Evolutionary conservation across 1,140 invertebrate species (phyloP).

Genomic region (Drosophila trapezifrons): DNA sequence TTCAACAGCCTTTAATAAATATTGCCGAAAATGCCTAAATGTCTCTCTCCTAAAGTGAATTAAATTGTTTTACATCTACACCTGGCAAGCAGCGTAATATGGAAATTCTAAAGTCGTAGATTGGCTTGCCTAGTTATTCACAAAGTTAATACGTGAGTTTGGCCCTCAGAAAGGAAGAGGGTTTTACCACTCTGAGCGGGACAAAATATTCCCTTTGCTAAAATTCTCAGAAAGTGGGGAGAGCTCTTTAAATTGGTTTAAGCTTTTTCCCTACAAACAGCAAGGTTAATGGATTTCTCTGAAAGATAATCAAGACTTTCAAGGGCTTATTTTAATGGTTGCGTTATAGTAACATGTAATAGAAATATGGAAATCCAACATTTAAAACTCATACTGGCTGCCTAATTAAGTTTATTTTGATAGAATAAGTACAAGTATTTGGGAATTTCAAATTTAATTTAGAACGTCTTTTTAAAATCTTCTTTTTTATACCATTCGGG

Average conservation of each 20-base stretch:
- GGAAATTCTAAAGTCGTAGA: conserved; percentile 6
- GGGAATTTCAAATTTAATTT: too few species aligned
- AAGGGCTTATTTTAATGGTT: too few species aligned
- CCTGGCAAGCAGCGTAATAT: background rate
- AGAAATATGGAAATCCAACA: background rate
- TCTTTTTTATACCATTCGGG: too few species aligned
- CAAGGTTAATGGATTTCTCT: background rate
- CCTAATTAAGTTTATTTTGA: background rate
- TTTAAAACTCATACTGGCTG: too few species aligned
- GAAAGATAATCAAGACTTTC: background rate
- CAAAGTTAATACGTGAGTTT: conserved; percentile 7
- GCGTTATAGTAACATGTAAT: too few species aligned
- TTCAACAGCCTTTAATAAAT: background rate
- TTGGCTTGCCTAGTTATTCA: conserved; percentile 3
- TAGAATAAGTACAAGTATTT: background rate
- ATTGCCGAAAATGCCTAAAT: conserved; percentile 10
- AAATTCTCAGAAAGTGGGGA: background rate
- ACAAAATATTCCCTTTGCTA: background rate
- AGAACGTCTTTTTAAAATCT: background rate
- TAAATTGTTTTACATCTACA: conserved; percentile 25
- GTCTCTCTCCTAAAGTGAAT: conserved; percentile 3
- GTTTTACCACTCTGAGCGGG: background rate
- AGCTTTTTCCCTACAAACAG: too few species aligned
- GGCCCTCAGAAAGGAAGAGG: background rate
- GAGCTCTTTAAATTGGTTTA: background rate